Base-by-base conservation (phyloP, 2,888 invertebrate species). In the Imbricaverruca yamaguchii region DNA sequence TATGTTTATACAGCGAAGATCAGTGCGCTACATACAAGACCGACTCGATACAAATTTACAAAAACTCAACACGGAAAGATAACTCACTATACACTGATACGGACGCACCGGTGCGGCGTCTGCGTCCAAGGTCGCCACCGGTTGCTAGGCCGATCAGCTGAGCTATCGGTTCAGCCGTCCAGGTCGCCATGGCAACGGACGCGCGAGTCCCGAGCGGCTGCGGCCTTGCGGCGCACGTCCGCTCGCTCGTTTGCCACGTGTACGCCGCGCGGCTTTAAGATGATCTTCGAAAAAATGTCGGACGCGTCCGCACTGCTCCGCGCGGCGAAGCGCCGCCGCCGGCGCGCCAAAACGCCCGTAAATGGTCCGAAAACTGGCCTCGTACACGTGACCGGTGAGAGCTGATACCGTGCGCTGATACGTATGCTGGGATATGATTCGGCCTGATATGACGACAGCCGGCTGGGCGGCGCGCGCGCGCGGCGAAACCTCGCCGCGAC, bases 1-100 rank as follows among this genome's bases (percentile, higher is more conserved):
- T 69, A 25, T 69, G 69, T 69, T 13, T 39, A 69, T 39, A 11
- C 15, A 25, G 39, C 69, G 69, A 15, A 39, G 69, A 39, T 25
- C 15, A 25, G 69, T 69, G 69, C 69, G 13, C 69, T 69, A 69
- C 69, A 15, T 39, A 69, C 69, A 69, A 39, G 69, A 69, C 11
- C 69, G 69, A 39, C 69, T 69, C 39, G 69, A 69, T 69, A 69
- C 69, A 69, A 69, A 69, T 69, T 69, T 69, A 69, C 69, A 69
- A 69, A 65, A 69, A 69, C 69, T 69, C 69, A 69, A 69, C 69
- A 69, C 69, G 12, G 39, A 69, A 69, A 69, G 25, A 39, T 69
- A 69, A 39, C 65, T 65, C 65, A 65, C 69, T 69, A 69, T 39
- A 39, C 69, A 39, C 69, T 39, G 69, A 69, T 0, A 12, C 39